These are phyloP conservation scores for Lysandra bellargus DNA, from an alignment of 2,888 invertebrate genomes.

Conservation along the genomic window DNA sequence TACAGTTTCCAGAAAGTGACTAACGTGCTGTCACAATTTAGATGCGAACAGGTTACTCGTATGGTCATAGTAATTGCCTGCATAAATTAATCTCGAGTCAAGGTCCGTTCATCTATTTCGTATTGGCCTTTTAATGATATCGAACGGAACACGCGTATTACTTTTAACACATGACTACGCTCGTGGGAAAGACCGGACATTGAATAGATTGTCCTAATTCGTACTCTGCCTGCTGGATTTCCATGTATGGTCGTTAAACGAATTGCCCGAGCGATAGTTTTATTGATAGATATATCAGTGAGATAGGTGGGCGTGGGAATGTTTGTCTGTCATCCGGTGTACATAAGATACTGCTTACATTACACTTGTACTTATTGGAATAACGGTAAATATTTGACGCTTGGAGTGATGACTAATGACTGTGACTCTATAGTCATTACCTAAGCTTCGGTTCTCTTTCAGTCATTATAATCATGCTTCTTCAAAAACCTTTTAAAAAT, in stretches of 20 bases:
- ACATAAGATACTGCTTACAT: not conserved
- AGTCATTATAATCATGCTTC: too few species aligned
- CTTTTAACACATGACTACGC: slow-evolving; percentile 52
- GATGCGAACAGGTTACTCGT: slow-evolving; percentile 2
- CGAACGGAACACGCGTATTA: slow-evolving; percentile 54
- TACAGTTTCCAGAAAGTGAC: not conserved
- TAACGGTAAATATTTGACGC: not conserved
- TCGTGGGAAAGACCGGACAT: slow-evolving; percentile 66
- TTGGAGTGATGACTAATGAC: not conserved
- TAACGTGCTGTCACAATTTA: slow-evolving; percentile 16
- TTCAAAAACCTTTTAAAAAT: too few species aligned
- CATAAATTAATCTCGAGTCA: slow-evolving; percentile 57
- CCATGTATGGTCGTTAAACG: slow-evolving; percentile 27
- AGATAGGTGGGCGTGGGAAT: slow-evolving; percentile 5
- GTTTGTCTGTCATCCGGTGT: not conserved
- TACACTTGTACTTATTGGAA: not conserved
- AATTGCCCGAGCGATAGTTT: slow-evolving; percentile 10
- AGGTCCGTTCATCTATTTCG: slow-evolving; percentile 64
- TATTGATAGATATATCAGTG: slow-evolving; percentile 7
- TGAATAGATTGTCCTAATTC: slow-evolving; percentile 47
- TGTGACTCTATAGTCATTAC: not conserved
- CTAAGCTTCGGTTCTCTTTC: too few species aligned
- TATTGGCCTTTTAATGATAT: slow-evolving; percentile 64
- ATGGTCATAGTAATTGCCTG: slow-evolving; percentile 36
- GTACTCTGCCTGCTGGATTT: slow-evolving; percentile 44